Evolutionary conservation across 1,140 invertebrate species (phyloP).

Genomic region (Aphelinus certus): DNA sequence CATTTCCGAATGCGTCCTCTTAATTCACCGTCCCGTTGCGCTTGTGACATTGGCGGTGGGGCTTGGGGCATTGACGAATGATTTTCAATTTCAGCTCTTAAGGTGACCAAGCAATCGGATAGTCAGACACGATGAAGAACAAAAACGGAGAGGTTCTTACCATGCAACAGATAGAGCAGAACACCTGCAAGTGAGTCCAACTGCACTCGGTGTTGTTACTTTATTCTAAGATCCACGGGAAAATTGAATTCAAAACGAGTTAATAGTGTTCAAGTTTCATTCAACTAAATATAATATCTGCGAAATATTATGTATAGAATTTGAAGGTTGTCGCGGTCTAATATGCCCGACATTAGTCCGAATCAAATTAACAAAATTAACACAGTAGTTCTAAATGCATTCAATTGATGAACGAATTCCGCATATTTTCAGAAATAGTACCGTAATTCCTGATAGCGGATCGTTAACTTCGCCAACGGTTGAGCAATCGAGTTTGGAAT

Average conservation of each 20-base stretch:
- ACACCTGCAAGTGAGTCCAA: slow-evolving; percentile 51
- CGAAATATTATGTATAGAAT: neutral
- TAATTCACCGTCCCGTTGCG: too few species aligned
- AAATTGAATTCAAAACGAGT: too few species aligned
- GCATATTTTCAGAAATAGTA: slow-evolving; percentile 5
- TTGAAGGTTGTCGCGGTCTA: neutral
- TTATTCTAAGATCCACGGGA: slow-evolving; percentile 1
- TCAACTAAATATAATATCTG: too few species aligned
- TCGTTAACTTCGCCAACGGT: slow-evolving; percentile 27
- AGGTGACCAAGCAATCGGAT: neutral
- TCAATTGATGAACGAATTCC: too few species aligned
- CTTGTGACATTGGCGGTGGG: too few species aligned
- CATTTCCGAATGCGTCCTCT: too few species aligned
- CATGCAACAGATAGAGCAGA: slow-evolving; percentile 49
- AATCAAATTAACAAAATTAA: too few species aligned
- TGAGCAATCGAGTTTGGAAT: slow-evolving; percentile 16
- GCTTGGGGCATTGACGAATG: too few species aligned
- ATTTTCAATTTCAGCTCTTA: slow-evolving; percentile 8
- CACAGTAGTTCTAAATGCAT: too few species aligned
- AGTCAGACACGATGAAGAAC: slow-evolving; percentile 47
- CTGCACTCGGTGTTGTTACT: neutral
- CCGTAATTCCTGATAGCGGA: neutral
- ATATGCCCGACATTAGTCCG: too few species aligned
- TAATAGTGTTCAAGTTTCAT: too few species aligned
- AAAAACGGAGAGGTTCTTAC: slow-evolving; percentile 53